phyloP scores from a whole-genome alignment of 2,888 invertebrate species.

The Brachynemurus nebulosus region DNA sequence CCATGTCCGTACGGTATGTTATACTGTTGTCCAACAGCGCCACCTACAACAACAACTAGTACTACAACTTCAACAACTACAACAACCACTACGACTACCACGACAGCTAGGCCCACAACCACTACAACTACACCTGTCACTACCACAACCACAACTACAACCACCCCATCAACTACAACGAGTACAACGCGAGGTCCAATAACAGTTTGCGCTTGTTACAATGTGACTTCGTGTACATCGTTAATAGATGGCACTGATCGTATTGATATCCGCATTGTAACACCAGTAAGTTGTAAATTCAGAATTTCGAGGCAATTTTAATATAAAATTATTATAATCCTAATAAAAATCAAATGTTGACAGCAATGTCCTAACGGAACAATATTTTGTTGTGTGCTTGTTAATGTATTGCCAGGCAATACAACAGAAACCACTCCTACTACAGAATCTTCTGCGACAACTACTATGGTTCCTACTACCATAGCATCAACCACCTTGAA shows the following conservation, averaged over 20 bases:
- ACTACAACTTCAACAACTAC: neutral
- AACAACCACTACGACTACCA: neutral
- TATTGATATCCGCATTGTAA: neutral
- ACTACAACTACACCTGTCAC: neutral
- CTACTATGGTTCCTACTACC: neutral
- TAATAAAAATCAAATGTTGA: too few species aligned
- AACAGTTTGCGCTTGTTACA: neutral
- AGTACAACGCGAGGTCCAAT: neutral
- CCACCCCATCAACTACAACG: neutral
- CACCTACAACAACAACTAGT: neutral
- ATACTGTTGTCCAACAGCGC: neutral
- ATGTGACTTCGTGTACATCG: neutral
- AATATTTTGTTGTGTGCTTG: neutral
- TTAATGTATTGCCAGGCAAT: neutral
- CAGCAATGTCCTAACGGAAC: neutral
- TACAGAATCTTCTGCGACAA: neutral
- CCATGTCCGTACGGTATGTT: constrained; percentile 1
- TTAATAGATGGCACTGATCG: neutral
- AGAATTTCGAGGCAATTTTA: too few species aligned
- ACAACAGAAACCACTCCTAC: neutral
- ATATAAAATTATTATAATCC: too few species aligned
- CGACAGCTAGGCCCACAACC: neutral
- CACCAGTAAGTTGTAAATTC: neutral
- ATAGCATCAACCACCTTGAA: neutral
- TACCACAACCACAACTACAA: neutral